Evolutionary conservation across 2,113 vertebrate genomes (phyloP).

Genomic region (Acanthisitta chloris): DNA sequence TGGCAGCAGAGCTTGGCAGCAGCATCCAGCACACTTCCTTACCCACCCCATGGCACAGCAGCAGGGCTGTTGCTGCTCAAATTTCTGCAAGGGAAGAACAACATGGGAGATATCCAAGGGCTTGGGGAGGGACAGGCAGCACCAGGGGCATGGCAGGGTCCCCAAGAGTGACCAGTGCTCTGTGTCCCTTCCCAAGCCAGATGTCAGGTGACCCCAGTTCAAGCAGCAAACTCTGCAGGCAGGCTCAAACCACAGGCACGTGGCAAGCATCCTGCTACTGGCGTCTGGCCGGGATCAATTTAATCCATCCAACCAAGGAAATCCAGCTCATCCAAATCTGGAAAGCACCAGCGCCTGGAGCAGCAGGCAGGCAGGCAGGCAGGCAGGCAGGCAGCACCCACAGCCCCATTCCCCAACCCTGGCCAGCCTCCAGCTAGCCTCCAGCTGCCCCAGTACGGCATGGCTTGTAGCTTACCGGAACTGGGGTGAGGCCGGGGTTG

Average conservation of each 20-base stretch:
- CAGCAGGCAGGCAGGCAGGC: not conserved
- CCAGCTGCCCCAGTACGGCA: rapidly evolving
- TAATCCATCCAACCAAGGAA: not conserved
- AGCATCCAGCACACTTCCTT: not conserved
- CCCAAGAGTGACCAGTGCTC: not conserved
- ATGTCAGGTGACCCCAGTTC: not conserved
- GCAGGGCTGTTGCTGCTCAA: not conserved
- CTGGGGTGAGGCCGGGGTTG: not conserved
- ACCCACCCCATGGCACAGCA: not conserved
- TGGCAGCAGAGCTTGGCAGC: not conserved
- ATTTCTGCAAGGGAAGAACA: not conserved
- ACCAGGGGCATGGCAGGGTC: no score
- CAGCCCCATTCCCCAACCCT: not conserved
- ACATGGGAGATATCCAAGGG: rapidly evolving
- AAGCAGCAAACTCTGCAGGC: rapidly evolving
- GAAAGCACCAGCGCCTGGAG: not conserved
- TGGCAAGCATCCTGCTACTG: not conserved
- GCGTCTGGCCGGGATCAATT: rapidly evolving
- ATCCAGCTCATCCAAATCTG: not conserved
- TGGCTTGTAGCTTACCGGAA: rapidly evolving
- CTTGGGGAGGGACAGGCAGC: not conserved
- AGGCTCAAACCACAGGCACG: rapidly evolving
- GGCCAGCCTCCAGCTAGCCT: not conserved
- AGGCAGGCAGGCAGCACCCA: not conserved
- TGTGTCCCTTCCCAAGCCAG: not conserved